Base-by-base conservation (phyloP, 2,113 vertebrate species). In the Erpornis zantholeuca region DNA sequence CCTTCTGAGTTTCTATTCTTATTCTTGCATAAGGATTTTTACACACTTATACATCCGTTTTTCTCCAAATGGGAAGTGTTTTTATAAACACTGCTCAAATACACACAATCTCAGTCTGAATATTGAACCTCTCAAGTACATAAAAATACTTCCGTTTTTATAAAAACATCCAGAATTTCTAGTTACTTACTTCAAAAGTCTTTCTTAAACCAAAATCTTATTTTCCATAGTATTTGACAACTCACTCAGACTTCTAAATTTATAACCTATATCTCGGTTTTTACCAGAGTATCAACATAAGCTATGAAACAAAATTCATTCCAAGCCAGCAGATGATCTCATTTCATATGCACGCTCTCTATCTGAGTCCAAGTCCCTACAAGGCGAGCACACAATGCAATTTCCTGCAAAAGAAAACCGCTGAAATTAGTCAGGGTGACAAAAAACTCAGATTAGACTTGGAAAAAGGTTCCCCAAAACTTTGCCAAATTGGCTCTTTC, bases 351-450 rank as follows among this genome's bases (percentile, higher is more conserved):
- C 76, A 88, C 65, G 14, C 86, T 86, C 88, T 57, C 72, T 78
- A 22, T 90, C 87, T 61, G n/a, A 18, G 42, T 61, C 76, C 69
- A 52, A 68, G 76, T 33, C 88, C 56, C 52, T 84, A 81, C 40
- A 83, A 95, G 76, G 85, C 28, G 0, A 90, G 40, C 36, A 76
- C 21, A 93, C 80, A 94, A 88, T 90, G 75, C 4, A 3, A 84
- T 90, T 96, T 96, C 92, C 93, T 92, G 94, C 72, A 68, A 68
- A 92, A 90, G 47, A 93, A 95, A 95, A 60, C 47, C 64, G 61
- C 82, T 83, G 50, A 94, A 96, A 94, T 96, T 38, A 90, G 85
- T 96, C 93, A 93, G 80, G 22, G 28, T 94, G 90, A 96, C 88
- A 93, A 94, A 90, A 90, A 95, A 82, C 45, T 72, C 76, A 84